Percentiles rank a stretch among this genome's conserved stretches.
Evolutionary conservation across 2,888 invertebrate species (phyloP).

Genomic region (Mactromeris polynyma): DNA sequence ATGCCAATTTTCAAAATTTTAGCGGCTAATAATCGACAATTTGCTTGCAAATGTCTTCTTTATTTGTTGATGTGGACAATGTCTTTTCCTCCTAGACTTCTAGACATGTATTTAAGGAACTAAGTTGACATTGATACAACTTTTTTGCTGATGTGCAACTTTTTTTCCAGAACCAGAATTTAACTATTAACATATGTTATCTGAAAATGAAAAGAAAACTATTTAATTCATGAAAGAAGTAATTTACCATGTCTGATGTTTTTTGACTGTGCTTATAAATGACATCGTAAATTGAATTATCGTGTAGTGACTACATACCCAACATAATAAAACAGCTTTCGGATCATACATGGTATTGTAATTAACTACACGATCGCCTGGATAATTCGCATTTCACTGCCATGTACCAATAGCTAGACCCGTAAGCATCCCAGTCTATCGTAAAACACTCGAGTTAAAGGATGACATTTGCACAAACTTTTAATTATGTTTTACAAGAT

Average conservation of each 20-base stretch:
- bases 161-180: too few relatives aligned
- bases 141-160: too few relatives aligned
- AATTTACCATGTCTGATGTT: background rate
- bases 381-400: background rate
- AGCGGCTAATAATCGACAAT: too few relatives aligned
- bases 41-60: too few relatives aligned
- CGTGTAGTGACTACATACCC: background rate
- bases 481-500: constrained; percentile 10
- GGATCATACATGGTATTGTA: background rate
- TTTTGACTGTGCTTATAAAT: background rate
- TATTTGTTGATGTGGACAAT: too few relatives aligned
- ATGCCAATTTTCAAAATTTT: too few relatives aligned
- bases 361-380: background rate
- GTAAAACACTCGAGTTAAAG: background rate
- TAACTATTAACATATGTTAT: too few relatives aligned
- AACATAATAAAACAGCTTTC: background rate
- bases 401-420: background rate
- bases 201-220: too few relatives aligned
- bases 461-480: background rate
- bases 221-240: too few relatives aligned
- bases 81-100: too few relatives aligned
- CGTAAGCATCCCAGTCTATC: background rate
- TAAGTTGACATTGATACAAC: too few relatives aligned
- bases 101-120: too few relatives aligned
- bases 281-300: background rate